Conservation (phyloP, 2,113 vertebrate genomes). For the Emydura subglobosa region DNA sequence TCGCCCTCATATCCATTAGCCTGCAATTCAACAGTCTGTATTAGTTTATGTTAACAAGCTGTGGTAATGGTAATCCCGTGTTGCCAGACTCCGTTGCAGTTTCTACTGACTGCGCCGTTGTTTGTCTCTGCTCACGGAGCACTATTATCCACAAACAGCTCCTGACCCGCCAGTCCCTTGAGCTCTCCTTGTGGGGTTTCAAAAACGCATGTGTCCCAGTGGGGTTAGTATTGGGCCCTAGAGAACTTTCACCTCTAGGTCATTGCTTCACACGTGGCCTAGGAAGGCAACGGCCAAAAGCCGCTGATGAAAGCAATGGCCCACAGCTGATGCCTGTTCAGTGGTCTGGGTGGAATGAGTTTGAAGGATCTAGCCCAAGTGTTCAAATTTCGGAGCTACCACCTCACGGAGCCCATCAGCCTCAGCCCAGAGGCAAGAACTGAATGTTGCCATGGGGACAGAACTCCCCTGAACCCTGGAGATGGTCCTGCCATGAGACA, state of each 20-base stretch:
- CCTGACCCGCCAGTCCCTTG: not conserved
- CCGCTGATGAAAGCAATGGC: fast-evolving
- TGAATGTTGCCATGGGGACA: not conserved
- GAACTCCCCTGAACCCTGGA: not conserved
- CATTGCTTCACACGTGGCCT: not conserved
- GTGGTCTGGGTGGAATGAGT: not conserved
- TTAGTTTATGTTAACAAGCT: constrained; percentile 74
- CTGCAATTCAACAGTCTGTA: constrained; percentile 47
- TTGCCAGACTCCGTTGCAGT: not conserved
- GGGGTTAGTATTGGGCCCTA: not conserved
- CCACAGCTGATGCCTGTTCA: fast-evolving
- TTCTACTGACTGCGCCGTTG: constrained; percentile 57
- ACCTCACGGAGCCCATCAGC: not conserved
- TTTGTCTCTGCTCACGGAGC: not conserved
- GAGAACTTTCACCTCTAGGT: too few relatives aligned
- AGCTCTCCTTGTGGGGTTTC: not conserved
- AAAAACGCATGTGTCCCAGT: not conserved
- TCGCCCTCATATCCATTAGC: constrained; percentile 42
- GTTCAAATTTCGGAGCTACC: not conserved
- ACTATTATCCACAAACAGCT: fast-evolving
- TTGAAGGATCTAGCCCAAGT: not conserved
- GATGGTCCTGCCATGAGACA: not conserved
- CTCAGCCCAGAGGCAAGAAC: not conserved
- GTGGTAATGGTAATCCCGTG: constrained; percentile 58
- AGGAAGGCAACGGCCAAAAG: fast-evolving